Evolutionary conservation across 1,140 invertebrate genomes (phyloP).

Genomic region (Pantala flavescens): DNA sequence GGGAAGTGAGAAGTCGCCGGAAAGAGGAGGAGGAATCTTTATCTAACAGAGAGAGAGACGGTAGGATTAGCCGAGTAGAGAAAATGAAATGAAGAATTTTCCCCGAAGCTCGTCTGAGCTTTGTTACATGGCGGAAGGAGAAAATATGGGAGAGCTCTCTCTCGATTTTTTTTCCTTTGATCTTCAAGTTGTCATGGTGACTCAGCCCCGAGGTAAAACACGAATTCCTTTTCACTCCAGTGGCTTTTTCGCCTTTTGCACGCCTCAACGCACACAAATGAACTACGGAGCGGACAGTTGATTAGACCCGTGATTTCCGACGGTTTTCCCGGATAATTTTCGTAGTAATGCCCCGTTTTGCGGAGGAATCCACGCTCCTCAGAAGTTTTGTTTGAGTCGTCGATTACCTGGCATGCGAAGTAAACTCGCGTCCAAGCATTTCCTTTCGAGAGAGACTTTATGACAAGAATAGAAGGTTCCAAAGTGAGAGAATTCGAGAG

Average conservation of each 20-base stretch:
- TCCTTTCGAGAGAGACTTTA: too few species aligned
- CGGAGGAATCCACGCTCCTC: too few species aligned
- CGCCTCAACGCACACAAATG: neutral
- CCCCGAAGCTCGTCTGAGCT: neutral
- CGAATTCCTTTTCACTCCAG: neutral
- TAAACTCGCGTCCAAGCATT: too few species aligned
- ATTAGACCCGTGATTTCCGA: neutral
- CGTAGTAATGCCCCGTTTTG: too few species aligned
- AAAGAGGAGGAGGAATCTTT: neutral
- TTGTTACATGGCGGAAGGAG: neutral
- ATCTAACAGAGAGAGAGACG: neutral
- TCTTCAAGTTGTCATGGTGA: slow-evolving; percentile 5
- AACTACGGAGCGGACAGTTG: neutral
- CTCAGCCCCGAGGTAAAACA: neutral
- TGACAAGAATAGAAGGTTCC: too few species aligned
- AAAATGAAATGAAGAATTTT: slow-evolving; percentile 11
- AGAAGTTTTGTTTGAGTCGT: too few species aligned
- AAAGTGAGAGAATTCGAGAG: too few species aligned
- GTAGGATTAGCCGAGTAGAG: neutral
- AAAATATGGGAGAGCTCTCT: neutral
- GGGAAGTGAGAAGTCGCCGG: neutral
- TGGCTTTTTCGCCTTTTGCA: neutral
- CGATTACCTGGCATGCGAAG: too few species aligned
- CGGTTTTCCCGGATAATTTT: too few species aligned
- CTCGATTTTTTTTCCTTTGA: neutral